Percentiles rank a stretch among this genome's conserved stretches.
These are phyloP conservation scores for Alloscopus bannaensis DNA, from an alignment of 2,888 invertebrate species.

Conservation along the genomic window DNA sequence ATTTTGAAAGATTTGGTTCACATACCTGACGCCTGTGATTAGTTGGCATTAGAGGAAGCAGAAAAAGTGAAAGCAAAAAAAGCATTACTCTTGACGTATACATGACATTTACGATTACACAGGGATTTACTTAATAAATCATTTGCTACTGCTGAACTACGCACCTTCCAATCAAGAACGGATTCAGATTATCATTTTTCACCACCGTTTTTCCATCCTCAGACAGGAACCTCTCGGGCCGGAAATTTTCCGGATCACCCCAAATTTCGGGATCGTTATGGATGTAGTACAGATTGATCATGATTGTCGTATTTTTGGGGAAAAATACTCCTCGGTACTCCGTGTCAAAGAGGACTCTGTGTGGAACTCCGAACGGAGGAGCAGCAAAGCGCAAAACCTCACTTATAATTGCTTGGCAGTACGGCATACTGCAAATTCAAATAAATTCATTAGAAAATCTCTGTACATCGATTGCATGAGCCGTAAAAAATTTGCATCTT, in stretches of 20 bases:
- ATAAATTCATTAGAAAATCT: no score
- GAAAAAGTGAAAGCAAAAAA: background rate
- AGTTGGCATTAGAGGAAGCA: no score
- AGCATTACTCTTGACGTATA: background rate
- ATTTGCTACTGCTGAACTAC: no score
- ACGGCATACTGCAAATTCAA: constrained; percentile 22
- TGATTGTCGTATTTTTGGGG: constrained; percentile 14
- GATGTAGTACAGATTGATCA: constrained; percentile 31
- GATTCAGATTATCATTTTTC: constrained; percentile 35
- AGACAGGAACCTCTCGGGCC: constrained; percentile 37
- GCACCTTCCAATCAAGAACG: constrained; percentile 32
- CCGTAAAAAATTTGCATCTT: no score
- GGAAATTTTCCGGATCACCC: constrained; percentile 35
- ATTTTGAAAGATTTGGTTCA: no score
- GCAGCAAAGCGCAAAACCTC: constrained; percentile 33
- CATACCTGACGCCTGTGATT: no score
- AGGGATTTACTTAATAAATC: no score
- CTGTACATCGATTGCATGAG: no score
- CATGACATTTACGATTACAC: no score
- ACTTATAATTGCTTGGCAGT: constrained; percentile 35
- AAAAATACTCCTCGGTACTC: constrained; percentile 25
- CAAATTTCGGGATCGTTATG: constrained; percentile 42
- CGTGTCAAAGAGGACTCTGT: constrained; percentile 21
- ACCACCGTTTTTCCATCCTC: constrained; percentile 20
- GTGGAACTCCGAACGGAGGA: constrained; percentile 38